Conservation (phyloP, 2,797 vertebrate genomes). For the Margarornis squamiger region DNA sequence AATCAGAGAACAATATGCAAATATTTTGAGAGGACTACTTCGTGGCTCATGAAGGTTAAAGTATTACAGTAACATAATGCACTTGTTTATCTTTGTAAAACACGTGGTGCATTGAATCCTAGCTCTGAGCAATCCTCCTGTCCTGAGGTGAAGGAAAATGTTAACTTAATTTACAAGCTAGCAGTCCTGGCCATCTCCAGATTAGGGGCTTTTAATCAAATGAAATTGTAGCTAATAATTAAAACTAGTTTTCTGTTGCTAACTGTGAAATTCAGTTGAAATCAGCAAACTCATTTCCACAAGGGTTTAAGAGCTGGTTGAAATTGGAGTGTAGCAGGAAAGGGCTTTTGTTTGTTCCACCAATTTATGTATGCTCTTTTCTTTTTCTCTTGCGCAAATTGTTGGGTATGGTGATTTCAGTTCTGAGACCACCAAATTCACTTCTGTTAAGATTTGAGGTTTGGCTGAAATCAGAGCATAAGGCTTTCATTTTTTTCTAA, state of each 20-base stretch:
- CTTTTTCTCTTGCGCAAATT: constrained; percentile 22
- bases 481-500: constrained; percentile 41
- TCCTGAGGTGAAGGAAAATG: constrained; percentile 56
- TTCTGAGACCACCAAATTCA: constrained; percentile 5
- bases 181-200: constrained; percentile 30
- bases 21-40: constrained; percentile 28
- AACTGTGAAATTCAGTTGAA: constrained; percentile 54
- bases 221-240: constrained; percentile 58
- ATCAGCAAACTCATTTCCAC: constrained; percentile 39
- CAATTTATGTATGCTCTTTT: constrained; percentile 23
- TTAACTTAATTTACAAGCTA: constrained; percentile 66
- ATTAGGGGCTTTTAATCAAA: constrained; percentile 65
- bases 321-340: constrained; percentile 27
- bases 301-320: constrained; percentile 38
- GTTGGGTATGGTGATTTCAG: constrained; percentile 16
- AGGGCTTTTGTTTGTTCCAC: constrained; percentile 35
- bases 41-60: not conserved
- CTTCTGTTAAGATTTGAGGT: constrained; percentile 43
- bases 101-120: constrained; percentile 37
- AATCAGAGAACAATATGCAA: constrained; percentile 3
- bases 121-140: constrained; percentile 53
- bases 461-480: constrained; percentile 29
- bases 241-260: constrained; percentile 51
- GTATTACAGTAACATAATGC: constrained; percentile 17
- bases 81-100: constrained; percentile 53